Percentiles rank a stretch among this genome's conserved stretches.
Conservation (phyloP, 2,888 invertebrate genomes). For the Magallana nippona region DNA sequence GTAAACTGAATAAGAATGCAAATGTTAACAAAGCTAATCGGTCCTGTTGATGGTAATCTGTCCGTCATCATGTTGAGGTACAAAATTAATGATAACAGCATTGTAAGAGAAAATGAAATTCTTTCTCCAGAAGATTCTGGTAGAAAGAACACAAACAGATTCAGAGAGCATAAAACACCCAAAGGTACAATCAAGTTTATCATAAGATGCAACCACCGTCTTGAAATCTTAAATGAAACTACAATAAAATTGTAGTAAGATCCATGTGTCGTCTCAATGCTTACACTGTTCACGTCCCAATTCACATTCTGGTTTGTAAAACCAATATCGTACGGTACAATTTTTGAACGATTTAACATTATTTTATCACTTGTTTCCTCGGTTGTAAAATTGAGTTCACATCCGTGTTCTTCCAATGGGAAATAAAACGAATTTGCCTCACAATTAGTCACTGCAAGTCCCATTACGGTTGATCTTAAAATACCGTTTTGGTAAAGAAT, state of each 20-base stretch:
- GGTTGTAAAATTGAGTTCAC: background rate
- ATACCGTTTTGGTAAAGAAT: background rate
- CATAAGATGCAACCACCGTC: background rate
- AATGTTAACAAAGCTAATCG: background rate
- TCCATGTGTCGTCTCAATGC: no score
- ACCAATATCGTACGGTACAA: no score
- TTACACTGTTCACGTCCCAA: background rate
- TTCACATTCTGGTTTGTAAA: background rate
- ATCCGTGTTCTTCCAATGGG: background rate
- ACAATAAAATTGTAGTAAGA: background rate
- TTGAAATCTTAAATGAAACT: background rate
- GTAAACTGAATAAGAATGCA: background rate
- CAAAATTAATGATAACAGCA: background rate
- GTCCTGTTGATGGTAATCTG: background rate
- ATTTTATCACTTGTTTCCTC: background rate
- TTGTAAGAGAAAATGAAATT: background rate
- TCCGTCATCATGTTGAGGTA: slow-evolving; percentile 1
- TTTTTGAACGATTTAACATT: background rate
- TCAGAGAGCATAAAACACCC: background rate
- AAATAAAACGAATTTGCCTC: background rate
- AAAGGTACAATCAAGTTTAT: background rate
- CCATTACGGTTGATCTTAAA: background rate
- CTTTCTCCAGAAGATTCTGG: background rate
- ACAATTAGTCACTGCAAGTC: background rate
- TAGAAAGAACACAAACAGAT: background rate